These are phyloP conservation scores for Bryconaethiops microstoma DNA, from an alignment of 2,797 vertebrate species.

Conservation along the genomic window DNA sequence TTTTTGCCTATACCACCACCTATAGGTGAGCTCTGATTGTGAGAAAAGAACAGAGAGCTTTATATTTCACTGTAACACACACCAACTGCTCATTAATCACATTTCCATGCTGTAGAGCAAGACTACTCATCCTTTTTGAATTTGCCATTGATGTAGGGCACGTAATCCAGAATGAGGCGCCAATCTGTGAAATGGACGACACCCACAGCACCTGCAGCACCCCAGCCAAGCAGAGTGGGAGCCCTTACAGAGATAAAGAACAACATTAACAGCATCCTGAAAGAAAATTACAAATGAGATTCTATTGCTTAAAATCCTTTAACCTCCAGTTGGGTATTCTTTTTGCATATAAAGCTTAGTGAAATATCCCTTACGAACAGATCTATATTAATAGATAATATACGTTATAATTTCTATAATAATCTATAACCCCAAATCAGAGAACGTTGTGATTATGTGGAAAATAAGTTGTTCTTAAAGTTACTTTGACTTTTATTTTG, in stretches of 20 bases:
- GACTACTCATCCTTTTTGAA: conserved; percentile 81
- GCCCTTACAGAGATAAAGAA: conserved; percentile 71
- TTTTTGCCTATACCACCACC: conserved; percentile 1
- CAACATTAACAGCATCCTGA: background rate
- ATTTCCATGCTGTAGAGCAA: conserved; percentile 3
- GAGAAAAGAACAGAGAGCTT: background rate
- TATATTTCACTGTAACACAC: background rate
- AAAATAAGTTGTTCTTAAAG: no score
- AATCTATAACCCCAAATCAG: no score
- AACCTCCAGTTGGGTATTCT: background rate
- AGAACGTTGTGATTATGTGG: no score
- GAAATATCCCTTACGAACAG: background rate
- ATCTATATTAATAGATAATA: no score
- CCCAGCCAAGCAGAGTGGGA: conserved; percentile 81
- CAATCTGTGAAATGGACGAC: conserved; percentile 90
- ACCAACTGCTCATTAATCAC: background rate
- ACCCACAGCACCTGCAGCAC: conserved; percentile 72
- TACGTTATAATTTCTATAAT: no score
- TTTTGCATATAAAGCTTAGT: no score
- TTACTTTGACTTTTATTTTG: no score
- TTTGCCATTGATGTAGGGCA: conserved; percentile 89
- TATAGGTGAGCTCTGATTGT: background rate
- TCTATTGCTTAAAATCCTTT: background rate
- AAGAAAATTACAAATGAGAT: background rate
- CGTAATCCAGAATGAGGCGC: conserved; percentile 87